These are phyloP conservation scores for Aythya baeri DNA, from an alignment of 2,113 vertebrate species.

Conservation along the genomic window DNA sequence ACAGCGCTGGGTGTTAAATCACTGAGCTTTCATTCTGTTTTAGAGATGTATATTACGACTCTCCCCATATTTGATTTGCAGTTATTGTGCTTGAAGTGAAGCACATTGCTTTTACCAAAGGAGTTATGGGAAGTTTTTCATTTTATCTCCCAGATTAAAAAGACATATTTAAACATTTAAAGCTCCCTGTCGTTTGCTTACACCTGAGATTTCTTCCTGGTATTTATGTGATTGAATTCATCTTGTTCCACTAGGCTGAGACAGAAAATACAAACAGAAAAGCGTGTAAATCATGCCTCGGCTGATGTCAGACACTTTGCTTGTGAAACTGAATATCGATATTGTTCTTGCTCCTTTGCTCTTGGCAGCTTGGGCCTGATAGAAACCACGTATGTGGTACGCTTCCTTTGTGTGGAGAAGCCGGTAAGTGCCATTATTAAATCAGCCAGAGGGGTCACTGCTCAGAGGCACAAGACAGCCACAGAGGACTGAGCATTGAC, in stretches of 20 bases:
- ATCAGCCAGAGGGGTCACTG: not conserved
- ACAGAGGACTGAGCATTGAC: too few species aligned
- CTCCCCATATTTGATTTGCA: not conserved
- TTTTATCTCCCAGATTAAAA: not conserved
- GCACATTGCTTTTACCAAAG: accelerated
- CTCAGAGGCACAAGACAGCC: not conserved
- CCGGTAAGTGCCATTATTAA: not conserved
- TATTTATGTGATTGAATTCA: not conserved
- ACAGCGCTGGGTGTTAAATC: not conserved
- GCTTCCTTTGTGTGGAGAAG: not conserved
- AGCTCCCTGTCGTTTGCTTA: not conserved
- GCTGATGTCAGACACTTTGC: not conserved
- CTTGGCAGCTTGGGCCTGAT: not conserved
- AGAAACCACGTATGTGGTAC: accelerated
- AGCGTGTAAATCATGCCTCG: not conserved
- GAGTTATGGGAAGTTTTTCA: not conserved
- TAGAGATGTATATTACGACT: not conserved
- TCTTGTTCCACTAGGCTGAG: not conserved
- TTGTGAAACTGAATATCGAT: not conserved
- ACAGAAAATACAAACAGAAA: not conserved
- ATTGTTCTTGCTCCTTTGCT: not conserved
- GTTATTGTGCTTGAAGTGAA: not conserved
- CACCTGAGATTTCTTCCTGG: not conserved
- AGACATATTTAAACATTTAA: not conserved
- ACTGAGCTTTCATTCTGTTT: accelerated